A percentile compares a stretch with the other conserved stretches of the same genome.
phyloP scores from a whole-genome alignment of 1,140 invertebrate species.

The Pseudomyrmex flavicornis region DNA sequence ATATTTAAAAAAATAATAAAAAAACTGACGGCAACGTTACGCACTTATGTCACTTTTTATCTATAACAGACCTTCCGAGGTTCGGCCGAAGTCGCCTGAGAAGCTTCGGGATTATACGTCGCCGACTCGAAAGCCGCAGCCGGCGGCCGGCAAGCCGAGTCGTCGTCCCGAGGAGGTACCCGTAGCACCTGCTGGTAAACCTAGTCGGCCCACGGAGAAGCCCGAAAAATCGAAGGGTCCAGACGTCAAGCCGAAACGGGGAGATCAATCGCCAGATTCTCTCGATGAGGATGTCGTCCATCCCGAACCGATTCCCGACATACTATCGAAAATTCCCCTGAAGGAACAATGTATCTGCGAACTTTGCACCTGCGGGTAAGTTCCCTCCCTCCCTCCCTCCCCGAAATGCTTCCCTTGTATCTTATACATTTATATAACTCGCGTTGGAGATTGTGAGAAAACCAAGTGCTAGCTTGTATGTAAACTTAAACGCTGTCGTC shows the following conservation, averaged over 20 bases:
- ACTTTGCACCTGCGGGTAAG: conserved; percentile 96
- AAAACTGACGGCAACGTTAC: neutral
- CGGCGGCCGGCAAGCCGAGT: conserved; percentile 73
- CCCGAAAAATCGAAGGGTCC: conserved; percentile 52
- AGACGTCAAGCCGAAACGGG: conserved; percentile 70
- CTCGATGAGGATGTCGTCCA: conserved; percentile 69
- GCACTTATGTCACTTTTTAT: neutral
- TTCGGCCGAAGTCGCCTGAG: conserved; percentile 76
- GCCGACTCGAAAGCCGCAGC: conserved; percentile 57
- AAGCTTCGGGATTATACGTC: conserved; percentile 73
- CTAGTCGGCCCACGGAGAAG: conserved; percentile 60
- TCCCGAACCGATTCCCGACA: conserved; percentile 63
- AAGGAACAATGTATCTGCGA: conserved; percentile 95
- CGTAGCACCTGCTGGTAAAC: conserved; percentile 53
- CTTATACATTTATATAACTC: neutral
- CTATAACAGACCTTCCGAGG: conserved; percentile 65
- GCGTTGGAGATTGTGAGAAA: neutral
- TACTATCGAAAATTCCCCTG: conserved; percentile 80
- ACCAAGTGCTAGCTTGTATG: too few relatives aligned
- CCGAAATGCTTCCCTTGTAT: neutral
- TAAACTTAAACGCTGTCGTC: neutral
- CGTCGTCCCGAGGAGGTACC: conserved; percentile 61
- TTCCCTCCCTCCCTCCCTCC: conserved; percentile 64
- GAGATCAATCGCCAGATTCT: conserved; percentile 77
- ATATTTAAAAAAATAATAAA: neutral